phyloP scores from a whole-genome alignment of 1,140 invertebrate genomes.

The Potamilus streckersoni region DNA sequence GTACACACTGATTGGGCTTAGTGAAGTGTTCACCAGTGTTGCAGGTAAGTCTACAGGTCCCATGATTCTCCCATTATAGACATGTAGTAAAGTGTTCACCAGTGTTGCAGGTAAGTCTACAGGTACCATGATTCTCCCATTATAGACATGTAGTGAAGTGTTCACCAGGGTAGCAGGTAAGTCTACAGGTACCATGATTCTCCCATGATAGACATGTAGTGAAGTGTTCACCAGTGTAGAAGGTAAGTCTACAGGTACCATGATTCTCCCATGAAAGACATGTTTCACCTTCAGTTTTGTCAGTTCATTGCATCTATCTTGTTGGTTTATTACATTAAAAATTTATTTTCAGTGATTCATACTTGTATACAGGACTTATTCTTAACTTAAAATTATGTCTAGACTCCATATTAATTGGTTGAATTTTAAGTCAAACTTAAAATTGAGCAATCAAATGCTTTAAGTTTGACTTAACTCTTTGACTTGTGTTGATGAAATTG shows the following conservation, averaged over 20 bases:
- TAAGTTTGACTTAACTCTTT: too few relatives aligned
- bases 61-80: not conserved
- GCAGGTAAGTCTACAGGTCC: conserved; percentile 44
- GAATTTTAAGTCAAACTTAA: too few relatives aligned
- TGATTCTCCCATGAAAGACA: not conserved
- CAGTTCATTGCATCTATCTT: not conserved
- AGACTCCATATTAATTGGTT: too few relatives aligned
- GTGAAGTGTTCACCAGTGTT: conserved; percentile 71
- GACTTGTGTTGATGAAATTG: too few relatives aligned
- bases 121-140: not conserved
- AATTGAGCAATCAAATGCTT: too few relatives aligned
- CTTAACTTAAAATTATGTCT: too few relatives aligned
- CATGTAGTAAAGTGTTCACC: conserved; percentile 72
- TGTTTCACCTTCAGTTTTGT: not conserved
- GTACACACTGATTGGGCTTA: conserved; percentile 71
- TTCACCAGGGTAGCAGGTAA: conserved; percentile 68
- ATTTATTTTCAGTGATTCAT: not conserved
- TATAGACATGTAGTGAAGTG: conserved; percentile 65
- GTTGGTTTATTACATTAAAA: not conserved
- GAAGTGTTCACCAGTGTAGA: conserved; percentile 71
- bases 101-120: conserved; percentile 57
- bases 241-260: conserved; percentile 36
- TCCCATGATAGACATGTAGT: conserved; percentile 43
- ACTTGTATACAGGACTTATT: too few relatives aligned
- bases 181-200: not conserved